phyloP scores from a whole-genome alignment of 2,113 vertebrate genomes.

The Corynorhinus townsendii region DNA sequence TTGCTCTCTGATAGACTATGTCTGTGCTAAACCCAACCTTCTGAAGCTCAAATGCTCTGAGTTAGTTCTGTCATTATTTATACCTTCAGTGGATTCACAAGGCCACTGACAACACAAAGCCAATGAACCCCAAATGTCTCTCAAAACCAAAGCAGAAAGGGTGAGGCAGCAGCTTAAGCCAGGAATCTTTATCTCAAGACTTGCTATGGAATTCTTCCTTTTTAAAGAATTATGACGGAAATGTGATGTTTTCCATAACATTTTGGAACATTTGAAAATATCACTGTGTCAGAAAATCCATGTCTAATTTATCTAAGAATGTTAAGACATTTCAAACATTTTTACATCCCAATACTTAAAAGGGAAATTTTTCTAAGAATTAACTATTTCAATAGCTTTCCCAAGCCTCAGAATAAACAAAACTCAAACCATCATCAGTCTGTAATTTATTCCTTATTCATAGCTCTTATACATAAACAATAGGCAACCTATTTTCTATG shows the following conservation, averaged over 20 bases:
- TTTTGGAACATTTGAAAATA: conserved; percentile 2
- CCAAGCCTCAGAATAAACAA: not conserved
- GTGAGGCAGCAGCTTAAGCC: not conserved
- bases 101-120: not conserved
- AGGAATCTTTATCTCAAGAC: not conserved
- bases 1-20: not conserved
- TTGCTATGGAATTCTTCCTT: not conserved
- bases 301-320: not conserved
- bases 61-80: not conserved
- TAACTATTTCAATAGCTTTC: not conserved
- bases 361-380: not conserved
- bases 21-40: not conserved
- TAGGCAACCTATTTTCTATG: not conserved
- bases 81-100: not conserved
- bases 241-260: not conserved
- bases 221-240: not conserved
- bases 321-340: not conserved
- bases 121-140: not conserved
- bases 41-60: not conserved
- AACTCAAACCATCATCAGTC: not conserved
- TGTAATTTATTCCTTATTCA: not conserved
- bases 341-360: not conserved
- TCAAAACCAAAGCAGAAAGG: not conserved
- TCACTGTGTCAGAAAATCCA: not conserved
- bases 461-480: not conserved